phyloP scores from a whole-genome alignment of 2,113 vertebrate genomes.

The Spilogale gracilis region DNA sequence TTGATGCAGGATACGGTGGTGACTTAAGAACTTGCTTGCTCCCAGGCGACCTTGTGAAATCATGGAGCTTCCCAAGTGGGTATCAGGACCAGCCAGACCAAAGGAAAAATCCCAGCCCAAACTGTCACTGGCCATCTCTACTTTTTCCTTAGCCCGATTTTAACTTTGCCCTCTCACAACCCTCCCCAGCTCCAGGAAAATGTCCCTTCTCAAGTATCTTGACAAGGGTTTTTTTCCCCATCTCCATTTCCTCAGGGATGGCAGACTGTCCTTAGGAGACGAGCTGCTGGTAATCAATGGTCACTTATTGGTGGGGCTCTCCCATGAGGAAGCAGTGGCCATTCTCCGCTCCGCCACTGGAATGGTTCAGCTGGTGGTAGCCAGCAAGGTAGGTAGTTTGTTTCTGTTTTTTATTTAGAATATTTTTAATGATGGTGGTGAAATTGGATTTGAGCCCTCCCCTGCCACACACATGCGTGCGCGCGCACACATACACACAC shows the following conservation, averaged over 20 bases:
- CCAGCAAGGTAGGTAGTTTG: constrained; percentile 92
- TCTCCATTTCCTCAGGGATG: constrained; percentile 91
- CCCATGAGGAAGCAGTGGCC: constrained; percentile 95
- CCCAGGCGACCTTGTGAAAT: neutral
- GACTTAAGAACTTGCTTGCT: neutral
- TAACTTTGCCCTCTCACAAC: neutral
- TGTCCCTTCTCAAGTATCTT: constrained; percentile 51
- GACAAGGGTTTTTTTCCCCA: constrained; percentile 39
- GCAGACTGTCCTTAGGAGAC: constrained; percentile 93
- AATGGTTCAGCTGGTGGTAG: constrained; percentile 95
- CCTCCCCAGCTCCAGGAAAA: neutral
- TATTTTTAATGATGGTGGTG: neutral
- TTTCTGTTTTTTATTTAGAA: neutral
- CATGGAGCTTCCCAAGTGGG: neutral
- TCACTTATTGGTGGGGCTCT: constrained; percentile 95
- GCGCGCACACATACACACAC: too few species aligned
- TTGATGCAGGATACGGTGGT: neutral
- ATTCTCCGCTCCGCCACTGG: constrained; percentile 93
- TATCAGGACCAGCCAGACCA: neutral
- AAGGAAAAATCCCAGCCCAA: neutral
- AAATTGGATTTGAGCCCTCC: neutral
- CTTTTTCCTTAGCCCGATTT: neutral
- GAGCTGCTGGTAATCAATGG: constrained; percentile 98
- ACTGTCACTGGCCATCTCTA: too few species aligned
- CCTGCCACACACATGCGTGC: neutral